Base-by-base conservation (phyloP, 2,888 invertebrate genomes). In the Onthophagus sagittarius region DNA sequence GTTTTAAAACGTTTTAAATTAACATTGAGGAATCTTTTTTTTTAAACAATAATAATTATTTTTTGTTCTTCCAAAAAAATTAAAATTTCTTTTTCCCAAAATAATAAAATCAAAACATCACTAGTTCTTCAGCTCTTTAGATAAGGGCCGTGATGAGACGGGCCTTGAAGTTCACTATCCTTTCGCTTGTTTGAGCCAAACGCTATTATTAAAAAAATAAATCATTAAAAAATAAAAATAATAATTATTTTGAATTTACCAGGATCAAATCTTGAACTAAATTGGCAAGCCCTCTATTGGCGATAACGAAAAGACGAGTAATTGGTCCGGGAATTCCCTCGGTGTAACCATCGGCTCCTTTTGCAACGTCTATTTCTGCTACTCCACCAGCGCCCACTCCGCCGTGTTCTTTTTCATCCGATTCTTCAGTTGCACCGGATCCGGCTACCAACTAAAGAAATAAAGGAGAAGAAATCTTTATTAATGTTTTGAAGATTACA, bases 121-220 rank as follows among this genome's bases (percentile, higher is more conserved):
- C 62, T 69, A 62, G 63, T 65, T 32, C 32, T 62, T 72, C 70
- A 67, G 63, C 73, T 74, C 78, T 90, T 23, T 94, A 95, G 87
- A 95, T 95, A 86, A 95, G 92, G 80, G 95, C 93, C 82, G 95
- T 95, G 86, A 95, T 93, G 83, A 95, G 89, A 88, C 94, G 91
- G 85, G 95, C 95, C 89, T 95, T 95, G 91, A 94, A 95, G 92
- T 95, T 95, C 83, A 95, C 95, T 88, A 95, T 92, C 86, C 94
- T 91, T 87, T 95, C 95, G 85, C 95, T 95, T 84, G 95, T 95
- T 86, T 94, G 94, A 75, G 95, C 95, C 85, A 95, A 89, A 81
- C 92, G 91, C 92, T 92, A 85, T 72, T 85, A 86, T 79, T 78
- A 80, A 82, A 79, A 80, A 78, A 75, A 74, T 62, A 70, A 64